Base-by-base conservation (phyloP, 1,140 invertebrate genomes). In the Drosophila ogumai region DNA sequence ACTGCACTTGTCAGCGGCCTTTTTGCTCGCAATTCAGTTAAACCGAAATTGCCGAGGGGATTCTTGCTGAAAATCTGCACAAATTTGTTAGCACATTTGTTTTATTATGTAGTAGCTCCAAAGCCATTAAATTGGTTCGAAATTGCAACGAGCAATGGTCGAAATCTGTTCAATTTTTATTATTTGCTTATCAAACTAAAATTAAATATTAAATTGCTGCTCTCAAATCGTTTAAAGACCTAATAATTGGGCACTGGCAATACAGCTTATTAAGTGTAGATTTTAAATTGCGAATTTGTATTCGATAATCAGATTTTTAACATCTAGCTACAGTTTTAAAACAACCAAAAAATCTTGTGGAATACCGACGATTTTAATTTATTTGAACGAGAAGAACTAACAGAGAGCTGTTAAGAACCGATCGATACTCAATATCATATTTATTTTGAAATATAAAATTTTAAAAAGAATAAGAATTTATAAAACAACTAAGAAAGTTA, bases 21-120 rank as follows among this genome's bases (percentile, higher is more conserved):
- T 56, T 77, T 68, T 60, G 36, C 28, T 58, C 17, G 19, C 10
- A 54, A 46, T 68, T 78, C 36, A 13, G 31, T 54, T 72, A 54
- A 77, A 65, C 44, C 56, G 12, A 77, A 73, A 81, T 55, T 46
- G 60, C 73, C 67, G 32, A 25, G 73, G 79, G 79, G 67, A 55
- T 47, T 31, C 52, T 81, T 67, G 74, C 44, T 73, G 52, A 60
- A 81, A 81, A 77, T 76, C 79, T 76, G 73, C 64, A 76, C 38
- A 76, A 67, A 76, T 67, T 77, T 68, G 47, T 67, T 47, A 55
- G 54, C 43, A 41, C 60, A 67, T 60, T 76, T 54, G 40, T 67
- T 38, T 49, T 56, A 19, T 36, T 43, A 41, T 76, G 72, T 28
- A 28, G 25, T 74, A 40, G 74, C 47, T 47, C 61, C 40, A 43